Percentiles rank a stretch among this genome's conserved stretches.
phyloP scores from a whole-genome alignment of 2,797 vertebrate genomes.

The Tarsius wallacei region DNA sequence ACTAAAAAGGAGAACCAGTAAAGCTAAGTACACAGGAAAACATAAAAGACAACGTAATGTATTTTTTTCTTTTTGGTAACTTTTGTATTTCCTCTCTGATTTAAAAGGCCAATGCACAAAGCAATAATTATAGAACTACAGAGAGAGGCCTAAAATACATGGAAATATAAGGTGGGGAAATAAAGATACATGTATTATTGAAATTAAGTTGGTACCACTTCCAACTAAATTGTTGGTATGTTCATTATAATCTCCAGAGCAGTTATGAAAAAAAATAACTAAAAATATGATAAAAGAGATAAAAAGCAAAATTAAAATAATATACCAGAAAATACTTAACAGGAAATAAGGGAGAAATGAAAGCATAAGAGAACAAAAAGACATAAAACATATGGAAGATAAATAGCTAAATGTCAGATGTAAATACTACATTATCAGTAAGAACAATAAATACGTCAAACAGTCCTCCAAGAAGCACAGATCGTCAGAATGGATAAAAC shows the following conservation, averaged over 20 bases:
- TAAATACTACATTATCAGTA: neutral
- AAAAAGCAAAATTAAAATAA: neutral
- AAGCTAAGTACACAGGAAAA: neutral
- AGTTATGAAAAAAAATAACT: neutral
- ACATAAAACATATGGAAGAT: neutral
- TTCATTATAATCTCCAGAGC: neutral
- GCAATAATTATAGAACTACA: neutral
- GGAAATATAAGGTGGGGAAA: neutral
- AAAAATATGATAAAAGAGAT: neutral
- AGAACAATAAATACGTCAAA: neutral
- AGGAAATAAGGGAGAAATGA: neutral
- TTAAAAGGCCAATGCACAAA: neutral
- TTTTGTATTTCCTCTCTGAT: neutral
- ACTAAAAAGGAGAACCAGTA: neutral
- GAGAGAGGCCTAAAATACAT: neutral
- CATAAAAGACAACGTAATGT: neutral
- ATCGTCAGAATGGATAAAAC: neutral
- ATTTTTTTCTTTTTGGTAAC: neutral
- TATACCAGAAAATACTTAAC: neutral
- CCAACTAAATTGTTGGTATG: neutral
- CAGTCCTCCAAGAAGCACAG: neutral
- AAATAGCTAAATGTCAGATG: neutral
- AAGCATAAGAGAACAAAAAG: neutral
- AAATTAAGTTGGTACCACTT: conserved; percentile 32
- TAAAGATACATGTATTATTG: neutral